Base-by-base conservation (phyloP, 2,113 vertebrate genomes). In the Lates calcarifer region DNA sequence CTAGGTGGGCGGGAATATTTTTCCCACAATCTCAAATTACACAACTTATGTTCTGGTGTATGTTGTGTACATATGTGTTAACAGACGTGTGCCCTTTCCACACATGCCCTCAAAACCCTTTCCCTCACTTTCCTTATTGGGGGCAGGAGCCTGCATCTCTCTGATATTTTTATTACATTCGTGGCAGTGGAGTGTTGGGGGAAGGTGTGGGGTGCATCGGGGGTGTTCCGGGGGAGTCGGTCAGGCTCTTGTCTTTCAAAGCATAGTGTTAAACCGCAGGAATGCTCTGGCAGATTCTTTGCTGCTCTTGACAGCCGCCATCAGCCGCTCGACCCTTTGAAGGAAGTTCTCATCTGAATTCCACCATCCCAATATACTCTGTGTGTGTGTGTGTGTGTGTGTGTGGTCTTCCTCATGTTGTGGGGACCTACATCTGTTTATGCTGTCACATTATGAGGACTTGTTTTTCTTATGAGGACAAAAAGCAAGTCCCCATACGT, bases 241-340 rank as follows among this genome's bases (percentile, higher is more conserved):
- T 67, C 75, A n/a, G 33, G 64, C 24, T 22, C 45, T 70, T 66
- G 61, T 80, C 86, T 84, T 91, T 84, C 72, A 88, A 85, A 84
- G 83, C 73, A 28, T 68, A 37, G 79, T 77, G 90, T 89, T 64
- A 93, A 93, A 93, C 91, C 91, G 1, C 92, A 90, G 89, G 91
- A 94, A 94, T 91, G 87, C 74, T 80, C 56, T 18, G 49, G 57
- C 87, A 73, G 87, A 86, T 76, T 55, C 67, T 64, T 71, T 58
- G 72, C 66, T 45, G 63, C 49, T 58, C 67, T 74, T 74, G 65
- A 83, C 84, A 73, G 69, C 61, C 61, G 53, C 71, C 73, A 33
- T 51, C 76, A 80, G 67, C 55, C 31, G 2, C 72, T 47, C 35
- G 13, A 43, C 61, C 47, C 62, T 81, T 83, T 71, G 70, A 91